Evolutionary conservation across 2,888 invertebrate species (phyloP).

Genomic region (Protonemura montana): DNA sequence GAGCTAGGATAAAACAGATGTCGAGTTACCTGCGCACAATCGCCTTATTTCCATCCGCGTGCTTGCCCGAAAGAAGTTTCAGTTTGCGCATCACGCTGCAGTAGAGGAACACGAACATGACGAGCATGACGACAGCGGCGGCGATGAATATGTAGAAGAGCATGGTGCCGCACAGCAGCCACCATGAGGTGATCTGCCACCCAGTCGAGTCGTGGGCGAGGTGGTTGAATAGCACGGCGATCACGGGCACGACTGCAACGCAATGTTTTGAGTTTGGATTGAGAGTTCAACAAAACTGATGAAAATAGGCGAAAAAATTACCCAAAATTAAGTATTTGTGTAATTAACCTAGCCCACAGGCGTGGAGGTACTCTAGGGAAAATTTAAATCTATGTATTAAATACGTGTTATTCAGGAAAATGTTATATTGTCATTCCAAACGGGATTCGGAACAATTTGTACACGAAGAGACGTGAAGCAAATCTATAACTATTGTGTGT

Average conservation of each 20-base stretch:
- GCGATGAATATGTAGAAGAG: conserved; percentile 72
- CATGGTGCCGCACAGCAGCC: conserved; percentile 67
- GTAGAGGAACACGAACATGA: conserved; percentile 73
- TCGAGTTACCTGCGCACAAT: conserved; percentile 56
- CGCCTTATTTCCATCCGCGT: conserved; percentile 56
- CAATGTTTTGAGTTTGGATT: too few relatives aligned
- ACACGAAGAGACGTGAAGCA: too few relatives aligned
- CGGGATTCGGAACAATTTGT: too few relatives aligned
- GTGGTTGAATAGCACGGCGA: conserved; percentile 72
- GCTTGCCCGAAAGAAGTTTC: conserved; percentile 56
- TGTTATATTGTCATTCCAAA: too few relatives aligned
- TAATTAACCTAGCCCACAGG: too few relatives aligned
- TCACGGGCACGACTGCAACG: conserved; percentile 68
- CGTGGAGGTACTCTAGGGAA: too few relatives aligned
- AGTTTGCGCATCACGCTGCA: conserved; percentile 71
- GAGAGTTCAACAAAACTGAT: too few relatives aligned
- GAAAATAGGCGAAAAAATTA: too few relatives aligned
- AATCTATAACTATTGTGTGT: too few relatives aligned
- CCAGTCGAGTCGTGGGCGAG: conserved; percentile 71
- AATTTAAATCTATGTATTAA: too few relatives aligned
- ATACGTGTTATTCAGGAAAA: too few relatives aligned
- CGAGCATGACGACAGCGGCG: conserved; percentile 72
- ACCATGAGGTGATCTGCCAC: conserved; percentile 68
- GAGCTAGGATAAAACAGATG: neutral
- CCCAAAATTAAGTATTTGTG: too few relatives aligned